These are phyloP conservation scores for Phyllostomus hastatus DNA, from an alignment of 2,113 vertebrate genomes.

Conservation along the genomic window DNA sequence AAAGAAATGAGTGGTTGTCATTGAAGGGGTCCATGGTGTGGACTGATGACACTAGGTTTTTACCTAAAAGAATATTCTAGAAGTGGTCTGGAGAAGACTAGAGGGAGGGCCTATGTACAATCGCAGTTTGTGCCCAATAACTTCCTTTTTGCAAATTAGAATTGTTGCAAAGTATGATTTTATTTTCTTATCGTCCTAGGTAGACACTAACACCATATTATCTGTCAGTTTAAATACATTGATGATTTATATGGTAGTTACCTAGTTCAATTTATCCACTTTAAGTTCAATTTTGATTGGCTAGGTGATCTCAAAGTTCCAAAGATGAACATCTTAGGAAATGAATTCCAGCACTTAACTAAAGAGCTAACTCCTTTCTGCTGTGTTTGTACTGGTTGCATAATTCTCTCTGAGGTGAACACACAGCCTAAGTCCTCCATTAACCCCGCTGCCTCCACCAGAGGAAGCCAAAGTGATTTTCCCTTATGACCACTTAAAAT, in stretches of 20 bases:
- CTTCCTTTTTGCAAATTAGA: background rate
- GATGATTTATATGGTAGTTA: background rate
- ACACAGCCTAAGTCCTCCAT: accelerated
- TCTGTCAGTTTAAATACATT: background rate
- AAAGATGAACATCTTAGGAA: background rate
- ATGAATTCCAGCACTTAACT: background rate
- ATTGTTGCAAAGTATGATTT: background rate
- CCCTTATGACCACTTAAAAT: background rate
- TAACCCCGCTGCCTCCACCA: too few relatives aligned
- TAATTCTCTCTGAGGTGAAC: background rate
- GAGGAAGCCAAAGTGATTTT: background rate
- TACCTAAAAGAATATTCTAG: background rate
- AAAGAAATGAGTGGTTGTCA: background rate
- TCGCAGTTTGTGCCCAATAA: background rate
- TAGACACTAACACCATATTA: background rate
- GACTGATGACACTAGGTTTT: background rate
- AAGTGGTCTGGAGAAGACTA: background rate
- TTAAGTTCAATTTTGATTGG: background rate
- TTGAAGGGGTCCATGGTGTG: background rate
- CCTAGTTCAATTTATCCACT: background rate
- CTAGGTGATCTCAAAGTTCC: background rate
- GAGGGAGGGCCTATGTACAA: background rate
- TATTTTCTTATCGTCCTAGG: background rate
- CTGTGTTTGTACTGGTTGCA: background rate
- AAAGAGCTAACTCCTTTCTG: background rate